Evolutionary conservation across 2,888 invertebrate genomes (phyloP), one percentile per base, ranked within the genome.

Genomic region (Eristalis tenax): DNA sequence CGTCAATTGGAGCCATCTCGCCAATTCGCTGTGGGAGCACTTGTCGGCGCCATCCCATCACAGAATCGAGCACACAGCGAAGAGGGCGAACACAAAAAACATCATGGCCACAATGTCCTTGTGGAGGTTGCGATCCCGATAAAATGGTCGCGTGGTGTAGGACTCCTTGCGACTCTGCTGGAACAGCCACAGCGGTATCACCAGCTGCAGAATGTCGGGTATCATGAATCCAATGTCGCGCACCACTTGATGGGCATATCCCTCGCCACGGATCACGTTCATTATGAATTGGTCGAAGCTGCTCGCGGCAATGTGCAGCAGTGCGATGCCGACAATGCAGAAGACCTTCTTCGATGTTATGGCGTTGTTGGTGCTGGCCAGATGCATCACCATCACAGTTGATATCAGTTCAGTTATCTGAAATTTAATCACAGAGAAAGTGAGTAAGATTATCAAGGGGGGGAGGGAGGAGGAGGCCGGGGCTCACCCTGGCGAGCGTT

Each of bases 201-300:
- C 89, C 32, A 96, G 93, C 90, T 95, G 95, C 43, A 96, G 92
- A 64, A 95, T 91, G 90, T 96, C 96, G 32, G 95, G 95, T 79
- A 95, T 93, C 95, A 96, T 96, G 89, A 96, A 95, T 40, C 95
- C 94, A 88, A 96, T 92, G 91, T 96, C 96, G 13, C 96, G 94
- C 70, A 95, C 93, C 70, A 95, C 95, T 94, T 96, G 96, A 93
- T 96, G 95, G 23, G 95, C 93, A 87, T 94, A 94, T 6, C 96
- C 96, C 91, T 95, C 94, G 68, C 95, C 95, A 74, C 94, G 94
- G 23, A 96, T 91, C 71, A 96, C 95, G 91, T 95, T 95, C 78
- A 93, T 92, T 32, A 92, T 91, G 91, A 96, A 96, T 90, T 96
- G 95, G 93, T 96, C 96, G 91, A 94, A 94, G 74, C 95, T 94